Evolutionary conservation across 2,888 invertebrate species (phyloP).

Genomic region (Brachyptera putata): DNA sequence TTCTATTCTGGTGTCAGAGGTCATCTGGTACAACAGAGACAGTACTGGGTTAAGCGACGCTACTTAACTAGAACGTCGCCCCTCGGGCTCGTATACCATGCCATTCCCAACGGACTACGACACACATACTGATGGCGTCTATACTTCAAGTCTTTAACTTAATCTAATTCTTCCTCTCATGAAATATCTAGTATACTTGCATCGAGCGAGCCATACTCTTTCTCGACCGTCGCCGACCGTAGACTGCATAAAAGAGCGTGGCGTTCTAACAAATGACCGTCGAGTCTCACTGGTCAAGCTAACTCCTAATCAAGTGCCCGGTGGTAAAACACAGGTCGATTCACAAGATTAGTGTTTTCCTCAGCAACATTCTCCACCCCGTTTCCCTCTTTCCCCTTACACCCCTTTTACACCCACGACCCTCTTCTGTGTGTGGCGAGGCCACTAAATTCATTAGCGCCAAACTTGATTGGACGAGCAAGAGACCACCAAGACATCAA

Average conservation of each 20-base stretch:
- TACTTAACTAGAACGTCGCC: no score
- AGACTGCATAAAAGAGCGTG: not conserved
- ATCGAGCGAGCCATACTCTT: not conserved
- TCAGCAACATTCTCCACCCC: slow-evolving; percentile 6
- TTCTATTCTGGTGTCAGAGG: no score
- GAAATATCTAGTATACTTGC: not conserved
- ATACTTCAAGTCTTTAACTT: no score
- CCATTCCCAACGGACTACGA: no score
- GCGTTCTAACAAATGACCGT: slow-evolving; percentile 22
- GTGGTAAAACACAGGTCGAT: slow-evolving; percentile 25
- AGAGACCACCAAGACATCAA: slow-evolving; percentile 13
- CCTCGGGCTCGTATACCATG: no score
- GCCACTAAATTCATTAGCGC: slow-evolving; percentile 27
- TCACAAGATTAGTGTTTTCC: slow-evolving; percentile 24
- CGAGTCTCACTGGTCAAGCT: slow-evolving; percentile 2
- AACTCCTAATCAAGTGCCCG: slow-evolving; percentile 26
- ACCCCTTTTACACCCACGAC: not conserved
- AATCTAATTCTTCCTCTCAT: not conserved
- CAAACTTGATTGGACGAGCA: slow-evolving; percentile 21
- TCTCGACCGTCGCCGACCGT: not conserved
- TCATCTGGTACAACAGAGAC: no score
- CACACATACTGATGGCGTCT: no score
- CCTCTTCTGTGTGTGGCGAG: slow-evolving; percentile 10
- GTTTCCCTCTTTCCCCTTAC: no score
- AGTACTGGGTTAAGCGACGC: no score